phyloP scores from a whole-genome alignment of 2,888 invertebrate species.

The Rosalia funebris region DNA sequence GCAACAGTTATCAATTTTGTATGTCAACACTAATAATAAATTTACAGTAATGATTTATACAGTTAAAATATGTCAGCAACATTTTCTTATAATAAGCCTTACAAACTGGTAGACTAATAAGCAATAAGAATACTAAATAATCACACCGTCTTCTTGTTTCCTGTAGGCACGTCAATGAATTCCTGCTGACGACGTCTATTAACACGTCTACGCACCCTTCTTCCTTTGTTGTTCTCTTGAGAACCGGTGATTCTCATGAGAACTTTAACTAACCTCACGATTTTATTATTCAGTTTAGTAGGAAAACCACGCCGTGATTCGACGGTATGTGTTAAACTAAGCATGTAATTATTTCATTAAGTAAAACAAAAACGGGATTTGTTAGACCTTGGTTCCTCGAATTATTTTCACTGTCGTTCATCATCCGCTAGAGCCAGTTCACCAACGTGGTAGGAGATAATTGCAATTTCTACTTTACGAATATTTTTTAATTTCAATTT shows the following conservation, averaged over 20 bases:
- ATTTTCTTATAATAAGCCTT: too few relatives aligned
- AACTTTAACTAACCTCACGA: conserved; percentile 26
- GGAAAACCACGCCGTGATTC: conserved; percentile 10
- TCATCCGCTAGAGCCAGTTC: too few relatives aligned
- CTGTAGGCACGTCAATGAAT: conserved; percentile 13
- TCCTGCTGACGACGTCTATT: conserved; percentile 38
- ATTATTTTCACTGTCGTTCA: background rate
- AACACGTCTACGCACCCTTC: conserved; percentile 42
- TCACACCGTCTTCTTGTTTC: background rate
- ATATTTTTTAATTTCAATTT: background rate
- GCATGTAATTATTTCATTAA: conserved; percentile 21
- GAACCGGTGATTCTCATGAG: conserved; percentile 42
- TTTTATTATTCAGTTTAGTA: conserved; percentile 15
- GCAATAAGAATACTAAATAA: conserved; percentile 1
- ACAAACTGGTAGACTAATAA: background rate
- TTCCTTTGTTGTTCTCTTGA: conserved; percentile 37
- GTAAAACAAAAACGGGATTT: conserved; percentile 15
- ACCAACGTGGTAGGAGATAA: background rate
- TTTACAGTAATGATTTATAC: too few relatives aligned
- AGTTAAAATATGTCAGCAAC: too few relatives aligned
- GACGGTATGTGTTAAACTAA: conserved; percentile 24
- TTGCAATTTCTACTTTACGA: background rate
- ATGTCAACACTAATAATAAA: too few relatives aligned
- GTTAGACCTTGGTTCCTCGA: conserved; percentile 19
- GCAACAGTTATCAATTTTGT: too few relatives aligned